Evolutionary conservation across 30 jellyfish, hydroid and myxozoan genomes (phyloP).

Genomic region (Euphysa ruthae): DNA sequence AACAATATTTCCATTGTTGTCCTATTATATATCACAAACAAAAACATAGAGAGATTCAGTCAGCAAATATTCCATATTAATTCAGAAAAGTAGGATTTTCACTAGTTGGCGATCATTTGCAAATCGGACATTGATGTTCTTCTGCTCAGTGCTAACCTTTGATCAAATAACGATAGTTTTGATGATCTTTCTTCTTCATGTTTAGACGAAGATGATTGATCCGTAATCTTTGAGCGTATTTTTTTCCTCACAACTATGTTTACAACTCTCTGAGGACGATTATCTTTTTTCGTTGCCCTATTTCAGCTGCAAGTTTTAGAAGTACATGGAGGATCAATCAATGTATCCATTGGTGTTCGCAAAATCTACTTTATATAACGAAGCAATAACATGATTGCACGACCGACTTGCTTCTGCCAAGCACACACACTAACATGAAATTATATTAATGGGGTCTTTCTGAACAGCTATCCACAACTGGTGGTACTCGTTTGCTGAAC

Average conservation of each 20-base stretch:
- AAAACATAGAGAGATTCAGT: no score
- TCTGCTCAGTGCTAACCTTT: no score
- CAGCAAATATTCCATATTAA: no score
- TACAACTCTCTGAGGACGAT: neutral
- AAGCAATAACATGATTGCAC: slow-evolving; percentile 37
- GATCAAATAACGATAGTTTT: no score
- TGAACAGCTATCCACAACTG: slow-evolving; percentile 42
- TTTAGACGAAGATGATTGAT: no score
- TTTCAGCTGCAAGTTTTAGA: slow-evolving; percentile 19
- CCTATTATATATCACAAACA: no score
- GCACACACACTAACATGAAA: slow-evolving; percentile 43
- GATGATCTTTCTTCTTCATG: no score
- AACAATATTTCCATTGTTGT: no score
- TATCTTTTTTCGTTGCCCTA: neutral
- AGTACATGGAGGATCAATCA: slow-evolving; percentile 34
- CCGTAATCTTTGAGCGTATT: no score
- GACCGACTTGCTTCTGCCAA: slow-evolving; percentile 38
- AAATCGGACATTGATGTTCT: no score
- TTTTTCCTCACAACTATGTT: slow-evolving; percentile 18
- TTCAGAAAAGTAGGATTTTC: no score
- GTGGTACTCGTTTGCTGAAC: slow-evolving; percentile 14
- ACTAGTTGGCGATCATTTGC: no score
- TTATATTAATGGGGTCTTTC: neutral
- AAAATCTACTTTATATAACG: slow-evolving; percentile 14
- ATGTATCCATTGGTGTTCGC: slow-evolving; percentile 12